These are phyloP conservation scores for Bacillus rossius DNA, from an alignment of 1,140 invertebrate genomes.

Conservation along the genomic window DNA sequence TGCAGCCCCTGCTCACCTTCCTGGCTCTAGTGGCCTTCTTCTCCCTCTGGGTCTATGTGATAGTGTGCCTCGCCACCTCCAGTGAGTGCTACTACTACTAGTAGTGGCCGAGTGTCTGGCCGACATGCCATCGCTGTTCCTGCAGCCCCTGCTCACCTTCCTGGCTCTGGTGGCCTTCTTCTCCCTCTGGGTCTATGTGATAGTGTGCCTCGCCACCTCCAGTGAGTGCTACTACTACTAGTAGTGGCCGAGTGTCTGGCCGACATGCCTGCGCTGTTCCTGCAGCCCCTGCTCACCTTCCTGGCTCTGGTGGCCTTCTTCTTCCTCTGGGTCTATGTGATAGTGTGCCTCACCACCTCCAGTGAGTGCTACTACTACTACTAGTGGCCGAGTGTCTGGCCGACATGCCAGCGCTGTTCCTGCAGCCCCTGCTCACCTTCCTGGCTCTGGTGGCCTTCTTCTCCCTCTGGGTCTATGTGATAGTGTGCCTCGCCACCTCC, in stretches of 20 bases:
- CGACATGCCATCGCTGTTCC: slow-evolving; percentile 75
- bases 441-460: slow-evolving; percentile 71
- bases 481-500: slow-evolving; percentile 63
- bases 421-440: slow-evolving; percentile 86
- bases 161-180: slow-evolving; percentile 71
- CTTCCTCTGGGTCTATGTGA: slow-evolving; percentile 76
- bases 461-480: slow-evolving; percentile 76
- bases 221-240: no score
- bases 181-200: slow-evolving; percentile 76
- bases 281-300: slow-evolving; percentile 86
- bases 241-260: no score
- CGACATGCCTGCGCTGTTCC: slow-evolving; percentile 75
- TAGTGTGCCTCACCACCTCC: slow-evolving; percentile 63
- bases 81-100: no score
- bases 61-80: slow-evolving; percentile 63
- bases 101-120: no score
- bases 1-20: slow-evolving; percentile 86
- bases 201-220: slow-evolving; percentile 63
- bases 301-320: slow-evolving; percentile 71
- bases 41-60: slow-evolving; percentile 76
- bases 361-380: no score
- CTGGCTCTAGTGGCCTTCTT: slow-evolving; percentile 71
- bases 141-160: slow-evolving; percentile 86
- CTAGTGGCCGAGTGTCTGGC: no score
- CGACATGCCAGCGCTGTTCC: slow-evolving; percentile 75